These are phyloP conservation scores for Sternarchorhynchus goeldii DNA, from an alignment of 2,797 vertebrate species.

Conservation along the genomic window DNA sequence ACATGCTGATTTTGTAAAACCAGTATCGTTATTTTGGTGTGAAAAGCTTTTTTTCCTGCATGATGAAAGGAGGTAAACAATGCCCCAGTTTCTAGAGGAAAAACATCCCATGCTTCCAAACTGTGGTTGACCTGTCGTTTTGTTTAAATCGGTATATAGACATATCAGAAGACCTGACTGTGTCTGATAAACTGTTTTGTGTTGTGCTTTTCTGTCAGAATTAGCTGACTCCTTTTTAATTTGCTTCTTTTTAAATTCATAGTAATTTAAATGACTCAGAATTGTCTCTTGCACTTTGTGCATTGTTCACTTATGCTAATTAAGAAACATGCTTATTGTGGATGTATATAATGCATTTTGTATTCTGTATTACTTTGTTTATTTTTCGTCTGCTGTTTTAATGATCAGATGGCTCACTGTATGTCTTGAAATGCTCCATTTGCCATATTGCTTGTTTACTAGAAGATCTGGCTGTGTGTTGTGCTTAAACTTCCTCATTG, in stretches of 20 bases:
- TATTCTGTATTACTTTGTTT: no score
- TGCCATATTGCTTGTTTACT: neutral
- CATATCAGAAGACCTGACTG: neutral
- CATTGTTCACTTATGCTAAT: no score
- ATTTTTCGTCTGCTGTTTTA: neutral
- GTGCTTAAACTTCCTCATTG: conserved; percentile 12
- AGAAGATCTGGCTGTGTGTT: neutral
- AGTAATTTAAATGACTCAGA: no score
- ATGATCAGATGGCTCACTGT: neutral
- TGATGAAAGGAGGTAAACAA: neutral
- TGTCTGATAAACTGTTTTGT: neutral
- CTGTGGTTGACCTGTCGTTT: neutral
- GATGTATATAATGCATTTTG: no score
- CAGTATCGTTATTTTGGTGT: neutral
- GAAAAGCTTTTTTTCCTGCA: neutral
- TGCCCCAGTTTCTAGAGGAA: neutral
- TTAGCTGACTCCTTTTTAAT: neutral
- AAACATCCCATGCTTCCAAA: neutral
- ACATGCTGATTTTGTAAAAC: neutral
- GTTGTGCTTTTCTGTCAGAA: neutral
- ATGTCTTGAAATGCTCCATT: neutral
- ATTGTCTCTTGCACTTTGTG: no score
- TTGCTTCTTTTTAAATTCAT: no score
- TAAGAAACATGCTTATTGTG: no score
- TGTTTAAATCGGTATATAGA: neutral